Evolutionary conservation across 2,888 invertebrate genomes (phyloP).

Genomic region (Melanargia galathea): DNA sequence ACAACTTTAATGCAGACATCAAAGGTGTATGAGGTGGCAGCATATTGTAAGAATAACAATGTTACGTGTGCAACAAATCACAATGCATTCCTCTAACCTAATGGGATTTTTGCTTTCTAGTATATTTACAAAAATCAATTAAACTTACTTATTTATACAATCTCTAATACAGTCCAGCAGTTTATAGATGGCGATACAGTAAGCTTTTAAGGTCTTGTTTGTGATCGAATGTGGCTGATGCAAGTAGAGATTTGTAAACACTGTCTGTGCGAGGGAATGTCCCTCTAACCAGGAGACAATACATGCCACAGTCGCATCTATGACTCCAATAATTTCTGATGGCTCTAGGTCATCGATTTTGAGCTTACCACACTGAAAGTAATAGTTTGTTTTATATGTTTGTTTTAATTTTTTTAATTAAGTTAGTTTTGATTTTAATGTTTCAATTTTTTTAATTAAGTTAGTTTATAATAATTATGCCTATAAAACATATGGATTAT

Average conservation of each 20-base stretch:
- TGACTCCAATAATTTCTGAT: slow-evolving; percentile 93
- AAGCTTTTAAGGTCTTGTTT: slow-evolving; percentile 92
- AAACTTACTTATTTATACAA: slow-evolving; percentile 90
- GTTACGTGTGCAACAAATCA: no score
- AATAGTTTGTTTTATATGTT: background rate
- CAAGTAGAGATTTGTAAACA: slow-evolving; percentile 97
- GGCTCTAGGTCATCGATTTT: slow-evolving; percentile 89
- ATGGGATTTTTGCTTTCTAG: no score
- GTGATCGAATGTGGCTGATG: slow-evolving; percentile 94
- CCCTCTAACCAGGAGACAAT: slow-evolving; percentile 99
- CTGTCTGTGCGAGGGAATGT: slow-evolving; percentile 97
- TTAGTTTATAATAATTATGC: no score
- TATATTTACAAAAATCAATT: no score
- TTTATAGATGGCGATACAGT: slow-evolving; percentile 93
- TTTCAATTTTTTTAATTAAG: no score
- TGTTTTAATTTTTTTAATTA: background rate
- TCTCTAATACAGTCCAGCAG: slow-evolving; percentile 94
- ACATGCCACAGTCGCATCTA: slow-evolving; percentile 96
- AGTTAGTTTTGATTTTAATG: no score
- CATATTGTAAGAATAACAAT: no score
- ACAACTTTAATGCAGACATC: no score
- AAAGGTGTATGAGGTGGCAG: no score
- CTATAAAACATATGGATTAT: no score
- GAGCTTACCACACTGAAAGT: slow-evolving; percentile 85
- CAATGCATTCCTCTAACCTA: no score